phyloP scores from a whole-genome alignment of 1,140 invertebrate genomes.

The Polypedilum vanderplanki region DNA sequence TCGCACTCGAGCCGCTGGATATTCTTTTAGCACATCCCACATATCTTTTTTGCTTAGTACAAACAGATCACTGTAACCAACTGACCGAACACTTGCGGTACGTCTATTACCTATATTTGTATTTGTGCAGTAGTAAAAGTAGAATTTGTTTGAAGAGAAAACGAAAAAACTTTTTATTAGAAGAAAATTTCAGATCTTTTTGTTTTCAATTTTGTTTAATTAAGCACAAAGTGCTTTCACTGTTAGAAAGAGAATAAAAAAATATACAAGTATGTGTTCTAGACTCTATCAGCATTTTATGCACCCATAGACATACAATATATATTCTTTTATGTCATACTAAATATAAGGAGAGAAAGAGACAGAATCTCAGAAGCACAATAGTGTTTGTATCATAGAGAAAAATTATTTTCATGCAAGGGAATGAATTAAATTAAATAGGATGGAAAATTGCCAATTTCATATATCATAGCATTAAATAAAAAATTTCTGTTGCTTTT shows the following conservation, averaged over 20 bases:
- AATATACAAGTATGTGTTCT: too few species aligned
- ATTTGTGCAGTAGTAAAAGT: slow-evolving; percentile 38
- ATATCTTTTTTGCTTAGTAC: slow-evolving; percentile 98
- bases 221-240: not conserved
- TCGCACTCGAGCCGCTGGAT: slow-evolving; percentile 89
- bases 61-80: slow-evolving; percentile 97
- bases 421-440: slow-evolving; percentile 21
- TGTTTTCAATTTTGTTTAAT: not conserved
- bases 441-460: slow-evolving; percentile 15
- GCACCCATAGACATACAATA: not conserved
- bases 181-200: not conserved
- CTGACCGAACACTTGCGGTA: slow-evolving; percentile 92
- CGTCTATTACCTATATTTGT: slow-evolving; percentile 76
- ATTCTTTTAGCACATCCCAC: slow-evolving; percentile 99
- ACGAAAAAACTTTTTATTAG: not conserved
- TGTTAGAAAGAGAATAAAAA: not conserved
- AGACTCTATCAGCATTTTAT: not conserved
- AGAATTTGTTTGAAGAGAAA: not conserved
- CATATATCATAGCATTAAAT: slow-evolving; percentile 1
- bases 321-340: slow-evolving; percentile 10
- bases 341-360: slow-evolving; percentile 34
- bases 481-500: not conserved
- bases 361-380: slow-evolving; percentile 22
- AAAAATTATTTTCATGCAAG: not conserved
- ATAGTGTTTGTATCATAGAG: not conserved